These are phyloP conservation scores for Cyphomyrmex costatus DNA, from an alignment of 1,140 invertebrate genomes.

Conservation along the genomic window DNA sequence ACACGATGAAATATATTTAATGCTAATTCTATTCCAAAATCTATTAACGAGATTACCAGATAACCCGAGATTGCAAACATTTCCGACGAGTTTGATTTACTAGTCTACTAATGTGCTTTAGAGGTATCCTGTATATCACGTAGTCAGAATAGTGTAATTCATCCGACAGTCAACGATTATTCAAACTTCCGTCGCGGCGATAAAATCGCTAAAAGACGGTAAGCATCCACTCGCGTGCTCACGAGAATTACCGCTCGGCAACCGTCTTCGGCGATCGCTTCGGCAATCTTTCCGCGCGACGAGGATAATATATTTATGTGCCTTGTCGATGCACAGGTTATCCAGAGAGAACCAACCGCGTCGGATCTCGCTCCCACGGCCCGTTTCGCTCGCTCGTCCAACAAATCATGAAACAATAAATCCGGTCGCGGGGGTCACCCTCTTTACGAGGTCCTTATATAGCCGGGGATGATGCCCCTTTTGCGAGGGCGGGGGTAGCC, in stretches of 20 bases:
- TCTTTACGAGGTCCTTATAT: conserved; percentile 81
- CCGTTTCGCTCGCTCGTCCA: conserved; percentile 77
- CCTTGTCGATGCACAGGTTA: conserved; percentile 26
- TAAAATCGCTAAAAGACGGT: conserved; percentile 50
- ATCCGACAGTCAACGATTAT: conserved; percentile 48
- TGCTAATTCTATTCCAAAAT: background rate
- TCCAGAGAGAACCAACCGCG: conserved; percentile 1
- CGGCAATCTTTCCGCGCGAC: conserved; percentile 54
- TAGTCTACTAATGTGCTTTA: background rate
- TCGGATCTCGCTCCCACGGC: conserved; percentile 75
- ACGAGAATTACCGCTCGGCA: conserved; percentile 46
- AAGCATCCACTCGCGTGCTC: conserved; percentile 59
- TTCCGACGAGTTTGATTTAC: background rate
- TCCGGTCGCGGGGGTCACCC: conserved; percentile 78
- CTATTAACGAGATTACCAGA: background rate
- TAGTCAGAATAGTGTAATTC: conserved; percentile 34
- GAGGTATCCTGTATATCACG: background rate
- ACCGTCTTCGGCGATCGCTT: conserved; percentile 44
- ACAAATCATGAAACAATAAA: conserved; percentile 86
- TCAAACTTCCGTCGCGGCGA: conserved; percentile 52
- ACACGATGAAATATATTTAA: background rate
- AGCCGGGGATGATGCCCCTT: conserved; percentile 78
- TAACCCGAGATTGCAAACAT: conserved; percentile 13
- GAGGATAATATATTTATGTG: conserved; percentile 52
- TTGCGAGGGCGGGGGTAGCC: conserved; percentile 80